Evolutionary conservation across 2,888 invertebrate species (phyloP).

Genomic region (Euphydryas editha): DNA sequence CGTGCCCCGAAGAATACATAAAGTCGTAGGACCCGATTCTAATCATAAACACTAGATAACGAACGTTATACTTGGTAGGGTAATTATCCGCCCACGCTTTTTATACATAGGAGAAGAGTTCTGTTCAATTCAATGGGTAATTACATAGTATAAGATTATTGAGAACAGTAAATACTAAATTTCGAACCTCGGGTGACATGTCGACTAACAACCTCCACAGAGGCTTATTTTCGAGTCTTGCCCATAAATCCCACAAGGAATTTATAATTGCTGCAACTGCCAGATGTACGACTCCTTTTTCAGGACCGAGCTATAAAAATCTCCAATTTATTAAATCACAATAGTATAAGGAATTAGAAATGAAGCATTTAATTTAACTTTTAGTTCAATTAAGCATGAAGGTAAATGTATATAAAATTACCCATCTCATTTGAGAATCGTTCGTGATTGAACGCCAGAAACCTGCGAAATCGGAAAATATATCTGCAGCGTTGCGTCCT

Average conservation of each 20-base stretch:
- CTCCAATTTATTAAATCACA: neutral
- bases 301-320: constrained; percentile 89
- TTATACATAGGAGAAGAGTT: too few species aligned
- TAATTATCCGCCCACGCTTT: too few species aligned
- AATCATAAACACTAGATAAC: too few species aligned
- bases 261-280: constrained; percentile 95
- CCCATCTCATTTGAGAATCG: constrained; percentile 96
- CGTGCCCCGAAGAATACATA: too few species aligned
- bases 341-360: neutral
- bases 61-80: too few species aligned
- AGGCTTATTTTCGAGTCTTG: constrained; percentile 91
- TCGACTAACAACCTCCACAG: constrained; percentile 93
- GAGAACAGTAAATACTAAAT: neutral
- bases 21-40: too few species aligned
- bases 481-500: constrained; percentile 87
- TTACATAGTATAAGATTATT: too few species aligned
- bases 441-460: constrained; percentile 93
- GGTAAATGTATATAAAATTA: constrained; percentile 60
- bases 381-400: neutral
- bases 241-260: constrained; percentile 97
- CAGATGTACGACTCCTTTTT: constrained; percentile 94
- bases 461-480: constrained; percentile 89
- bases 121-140: too few species aligned
- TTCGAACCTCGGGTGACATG: constrained; percentile 88
- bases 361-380: neutral